phyloP scores from a whole-genome alignment of 2,113 vertebrate genomes.

The Pedetes capensis region DNA sequence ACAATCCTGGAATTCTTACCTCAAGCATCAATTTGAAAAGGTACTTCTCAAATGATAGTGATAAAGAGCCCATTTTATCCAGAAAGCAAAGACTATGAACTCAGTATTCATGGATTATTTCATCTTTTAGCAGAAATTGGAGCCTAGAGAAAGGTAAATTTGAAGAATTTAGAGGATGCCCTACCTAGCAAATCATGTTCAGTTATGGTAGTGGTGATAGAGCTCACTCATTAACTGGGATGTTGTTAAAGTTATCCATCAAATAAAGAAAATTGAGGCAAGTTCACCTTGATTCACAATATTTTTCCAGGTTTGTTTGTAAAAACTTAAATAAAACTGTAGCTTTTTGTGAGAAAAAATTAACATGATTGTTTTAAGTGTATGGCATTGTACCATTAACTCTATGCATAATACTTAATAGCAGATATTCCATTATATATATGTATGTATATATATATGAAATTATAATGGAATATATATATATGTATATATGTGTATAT shows the following conservation, averaged over 20 bases:
- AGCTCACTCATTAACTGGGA: fast-evolving
- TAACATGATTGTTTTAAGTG: background rate
- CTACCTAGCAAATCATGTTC: background rate
- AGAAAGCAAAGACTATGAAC: background rate
- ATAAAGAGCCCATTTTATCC: background rate
- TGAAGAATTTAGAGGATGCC: background rate
- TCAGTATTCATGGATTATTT: background rate
- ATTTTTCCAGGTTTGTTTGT: background rate
- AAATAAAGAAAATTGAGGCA: background rate
- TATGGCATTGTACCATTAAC: background rate
- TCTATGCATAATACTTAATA: background rate
- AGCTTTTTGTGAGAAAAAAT: background rate
- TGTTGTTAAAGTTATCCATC: background rate
- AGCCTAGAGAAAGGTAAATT: background rate
- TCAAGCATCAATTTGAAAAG: background rate
- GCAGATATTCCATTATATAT: background rate
- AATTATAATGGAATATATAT: no score
- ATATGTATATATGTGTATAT: no score
- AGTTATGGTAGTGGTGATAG: background rate
- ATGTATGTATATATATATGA: no score
- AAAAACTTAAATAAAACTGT: background rate
- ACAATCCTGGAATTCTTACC: background rate
- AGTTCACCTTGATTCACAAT: background rate
- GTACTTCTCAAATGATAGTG: background rate
- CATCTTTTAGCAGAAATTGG: background rate